phyloP scores from a whole-genome alignment of 2,888 invertebrate species.

The Drosophila paracracens region DNA sequence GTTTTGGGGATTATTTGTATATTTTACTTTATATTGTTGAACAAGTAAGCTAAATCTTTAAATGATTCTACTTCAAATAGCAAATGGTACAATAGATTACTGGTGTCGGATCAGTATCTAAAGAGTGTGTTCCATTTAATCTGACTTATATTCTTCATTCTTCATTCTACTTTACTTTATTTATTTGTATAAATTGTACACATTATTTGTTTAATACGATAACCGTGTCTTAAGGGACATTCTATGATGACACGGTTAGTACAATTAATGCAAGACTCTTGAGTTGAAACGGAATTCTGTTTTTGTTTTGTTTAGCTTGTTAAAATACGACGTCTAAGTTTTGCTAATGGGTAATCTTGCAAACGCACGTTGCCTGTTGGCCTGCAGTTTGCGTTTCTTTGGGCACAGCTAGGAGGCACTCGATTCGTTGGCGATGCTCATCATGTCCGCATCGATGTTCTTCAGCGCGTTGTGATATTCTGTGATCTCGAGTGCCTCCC shows the following conservation, averaged over 20 bases:
- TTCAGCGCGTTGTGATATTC: slow-evolving; percentile 97
- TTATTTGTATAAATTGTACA: neutral
- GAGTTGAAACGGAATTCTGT: neutral
- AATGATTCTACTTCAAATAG: neutral
- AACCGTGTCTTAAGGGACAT: neutral
- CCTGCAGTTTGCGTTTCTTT: slow-evolving; percentile 22
- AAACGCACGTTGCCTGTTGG: slow-evolving; percentile 9
- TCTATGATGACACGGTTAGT: slow-evolving; percentile 17
- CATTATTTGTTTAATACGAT: neutral
- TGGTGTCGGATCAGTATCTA: neutral
- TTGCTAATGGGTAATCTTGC: slow-evolving; percentile 39
- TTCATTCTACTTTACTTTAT: neutral
- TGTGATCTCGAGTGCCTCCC: slow-evolving; percentile 99
- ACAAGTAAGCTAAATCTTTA: neutral
- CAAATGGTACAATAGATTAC: neutral
- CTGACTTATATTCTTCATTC: neutral
- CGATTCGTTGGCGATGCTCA: slow-evolving; percentile 75
- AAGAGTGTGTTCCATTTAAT: neutral
- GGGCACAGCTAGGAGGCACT: slow-evolving; percentile 23
- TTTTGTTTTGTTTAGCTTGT: neutral
- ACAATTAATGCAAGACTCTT: slow-evolving; percentile 39
- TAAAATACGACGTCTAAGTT: slow-evolving; percentile 36
- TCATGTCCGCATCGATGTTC: slow-evolving; percentile 90
- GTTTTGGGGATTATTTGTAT: neutral
- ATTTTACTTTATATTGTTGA: neutral